A percentile compares a stretch with the other conserved stretches of the same genome.
Evolutionary conservation across 2,888 invertebrate species (phyloP).

Genomic region (Drosophila mettleri): DNA sequence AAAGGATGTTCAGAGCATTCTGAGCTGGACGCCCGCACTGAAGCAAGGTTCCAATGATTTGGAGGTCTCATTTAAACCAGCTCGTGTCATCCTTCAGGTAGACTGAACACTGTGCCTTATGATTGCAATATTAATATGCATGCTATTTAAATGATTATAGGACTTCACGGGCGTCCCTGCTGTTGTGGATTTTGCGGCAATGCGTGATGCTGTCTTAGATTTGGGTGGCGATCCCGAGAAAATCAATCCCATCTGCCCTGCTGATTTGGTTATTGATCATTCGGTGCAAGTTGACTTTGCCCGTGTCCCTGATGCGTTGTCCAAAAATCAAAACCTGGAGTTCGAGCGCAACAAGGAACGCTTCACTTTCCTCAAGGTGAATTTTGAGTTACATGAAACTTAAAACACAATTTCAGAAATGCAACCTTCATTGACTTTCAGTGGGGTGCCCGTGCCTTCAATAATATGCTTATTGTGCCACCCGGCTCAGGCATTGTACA

Average conservation of each 20-base stretch:
- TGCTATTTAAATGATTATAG: slow-evolving; percentile 84
- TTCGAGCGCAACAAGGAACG: slow-evolving; percentile 98
- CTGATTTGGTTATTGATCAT: slow-evolving; percentile 99
- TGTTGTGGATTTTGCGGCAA: slow-evolving; percentile 99
- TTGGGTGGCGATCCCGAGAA: slow-evolving; percentile 95
- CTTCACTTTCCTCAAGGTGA: slow-evolving; percentile 97
- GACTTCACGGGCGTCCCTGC: slow-evolving; percentile 99
- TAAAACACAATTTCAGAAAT: too few species aligned
- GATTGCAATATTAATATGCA: not conserved
- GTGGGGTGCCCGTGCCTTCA: slow-evolving; percentile 98
- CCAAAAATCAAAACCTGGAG: slow-evolving; percentile 97
- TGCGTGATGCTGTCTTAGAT: slow-evolving; percentile 96
- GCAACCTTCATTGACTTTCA: slow-evolving; percentile 76
- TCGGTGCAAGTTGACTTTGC: slow-evolving; percentile 98
- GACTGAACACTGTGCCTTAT: not conserved
- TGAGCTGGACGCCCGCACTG: slow-evolving; percentile 91
- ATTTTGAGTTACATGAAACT: not conserved
- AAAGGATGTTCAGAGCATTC: slow-evolving; percentile 94
- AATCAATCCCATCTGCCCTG: slow-evolving; percentile 98
- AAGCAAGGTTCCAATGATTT: slow-evolving; percentile 87
- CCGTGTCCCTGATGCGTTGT: slow-evolving; percentile 93
- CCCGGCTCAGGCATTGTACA: slow-evolving; percentile 99
- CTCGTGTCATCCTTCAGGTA: slow-evolving; percentile 97
- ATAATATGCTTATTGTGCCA: slow-evolving; percentile 98
- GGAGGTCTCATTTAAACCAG: slow-evolving; percentile 98